Evolutionary conservation across 37 sponge, comb jelly and placozoan genomes (phyloP), one percentile per base, ranked within the genome.

Genomic region (Petrosia ficiformis): DNA sequence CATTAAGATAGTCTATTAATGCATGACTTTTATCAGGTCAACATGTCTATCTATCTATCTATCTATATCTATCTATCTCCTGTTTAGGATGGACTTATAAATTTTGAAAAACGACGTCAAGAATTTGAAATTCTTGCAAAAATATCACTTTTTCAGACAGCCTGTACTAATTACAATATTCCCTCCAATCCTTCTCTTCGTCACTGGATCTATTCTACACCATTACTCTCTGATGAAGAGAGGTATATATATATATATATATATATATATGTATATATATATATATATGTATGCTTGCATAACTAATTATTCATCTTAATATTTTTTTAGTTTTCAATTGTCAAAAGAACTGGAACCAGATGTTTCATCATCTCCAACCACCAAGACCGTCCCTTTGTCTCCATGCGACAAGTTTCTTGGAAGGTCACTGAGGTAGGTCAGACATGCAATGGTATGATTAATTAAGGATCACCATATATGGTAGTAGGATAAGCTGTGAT

Each of bases 71-170:
- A 8, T 28, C 42, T 57, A 14, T 64, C 39, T 35, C 71, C 25
- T 14, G 14, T 35, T 37, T 35, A 89, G 82, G 86, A 60, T 29
- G 86, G 83, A 0, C 34, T 85, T 40, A 82, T 93, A 48, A 93
- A 93, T 57, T 89, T 93, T 64, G 82, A 89, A 34, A 93, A 93
- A 66, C 48, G 79, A 22, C 39, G 86, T 26, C 85, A 85, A 61
- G 83, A 75, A 64, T 93, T 93, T 89, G 82, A 93, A 61, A 8
- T 85, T 0, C 67, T 93, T 11, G 90, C 83, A n/a, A 77, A 85
- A 67, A 54, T 93, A 21, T 73, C 77, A 1, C 84, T 93, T 48
- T 93, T 81, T 61, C 93, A 93, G 70, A 85, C 85, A 73, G 63
- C 86, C 0, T 85, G 90, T 0, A 57, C 76, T 60, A 85, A 82